Percentiles rank a stretch among this genome's conserved stretches.
Evolutionary conservation across 2,888 invertebrate genomes (phyloP).

Genomic region (Druceiella hillmani): DNA sequence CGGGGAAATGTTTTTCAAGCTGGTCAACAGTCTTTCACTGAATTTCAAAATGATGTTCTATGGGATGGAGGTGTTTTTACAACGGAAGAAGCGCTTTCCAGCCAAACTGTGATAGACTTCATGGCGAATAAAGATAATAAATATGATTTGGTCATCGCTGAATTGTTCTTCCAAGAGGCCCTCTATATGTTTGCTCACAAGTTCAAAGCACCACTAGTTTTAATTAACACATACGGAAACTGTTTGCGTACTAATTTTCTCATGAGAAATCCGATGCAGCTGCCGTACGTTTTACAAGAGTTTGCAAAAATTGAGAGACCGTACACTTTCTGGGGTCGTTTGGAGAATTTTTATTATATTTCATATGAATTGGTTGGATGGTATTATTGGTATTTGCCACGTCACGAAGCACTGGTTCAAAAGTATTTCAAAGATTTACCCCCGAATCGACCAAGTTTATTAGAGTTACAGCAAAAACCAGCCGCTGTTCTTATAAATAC

Average conservation of each 20-base stretch:
- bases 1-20: slow-evolving; percentile 42
- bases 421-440: slow-evolving; percentile 36
- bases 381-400: slow-evolving; percentile 36
- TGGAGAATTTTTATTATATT: slow-evolving; percentile 13
- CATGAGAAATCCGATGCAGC: slow-evolving; percentile 19
- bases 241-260: slow-evolving; percentile 17
- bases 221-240: slow-evolving; percentile 20
- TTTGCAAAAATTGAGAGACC: slow-evolving; percentile 13
- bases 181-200: slow-evolving; percentile 21
- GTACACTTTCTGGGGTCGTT: slow-evolving; percentile 16
- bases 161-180: slow-evolving; percentile 20
- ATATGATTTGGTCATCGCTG: slow-evolving; percentile 18
- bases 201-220: slow-evolving; percentile 19
- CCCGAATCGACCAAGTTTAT: slow-evolving; percentile 37
- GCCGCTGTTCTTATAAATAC: slow-evolving; percentile 44
- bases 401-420: slow-evolving; percentile 35
- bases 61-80: slow-evolving; percentile 37
- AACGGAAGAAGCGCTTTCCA: slow-evolving; percentile 36
- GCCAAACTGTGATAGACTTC: slow-evolving; percentile 32
- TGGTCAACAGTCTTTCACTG: slow-evolving; percentile 35
- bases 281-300: slow-evolving; percentile 18
- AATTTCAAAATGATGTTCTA: slow-evolving; percentile 35
- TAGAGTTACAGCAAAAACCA: slow-evolving; percentile 37
- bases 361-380: slow-evolving; percentile 40
- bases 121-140: slow-evolving; percentile 23